Evolutionary conservation across 2,888 invertebrate genomes (phyloP), one percentile per base, ranked within the genome.

Genomic region (Caenorhabditis afra): DNA sequence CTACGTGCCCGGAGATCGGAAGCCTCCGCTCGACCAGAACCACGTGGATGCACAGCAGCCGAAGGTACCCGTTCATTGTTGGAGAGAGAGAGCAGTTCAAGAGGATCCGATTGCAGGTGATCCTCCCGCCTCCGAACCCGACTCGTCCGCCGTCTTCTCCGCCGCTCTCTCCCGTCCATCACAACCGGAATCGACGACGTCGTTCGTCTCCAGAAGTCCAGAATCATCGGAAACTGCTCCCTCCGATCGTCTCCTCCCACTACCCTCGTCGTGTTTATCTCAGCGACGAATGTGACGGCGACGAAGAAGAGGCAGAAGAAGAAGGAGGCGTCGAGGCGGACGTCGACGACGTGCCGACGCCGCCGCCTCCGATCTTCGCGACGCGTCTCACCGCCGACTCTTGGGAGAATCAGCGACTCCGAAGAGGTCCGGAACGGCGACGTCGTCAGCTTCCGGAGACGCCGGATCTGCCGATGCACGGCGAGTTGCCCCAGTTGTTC

Each of bases 391-490:
- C 57, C 3, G 20, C 47, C 1, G 68, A 68, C 22, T 74, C 79
- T 14, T 68, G 49, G 58, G 79, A 79, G 39, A 79, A 79, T 53
- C 79, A 53, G n/a, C 64, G 52, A 22, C 39, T 62, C 8, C 55
- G 61, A 5, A 3, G 29, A 3, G 29, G 29, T 29, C 29, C 52
- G 16, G 16, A 20, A 0, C 50, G 71, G 41, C 41, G 74, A 47
- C 74, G 80, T 22, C 62, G 80, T 16, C 62, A 35, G 16, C 50
- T 80, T 3, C 80, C 80, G n/a, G 20, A 55, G 35, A 80, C 80
- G 5, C 80, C 80, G 11, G 62, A 80, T 41, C 50, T 76, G 4
- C 80, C 80, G 53, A 66, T 37, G 37, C 75, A 80, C 29, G 80
- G 80, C 20, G 80, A 80, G 29, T 5, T 80, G 14, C 76, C 80